A percentile compares a stretch with the other conserved stretches of the same genome.
Conservation (phyloP, 2,113 vertebrate genomes). For the Reinhardtius hippoglossoides region DNA sequence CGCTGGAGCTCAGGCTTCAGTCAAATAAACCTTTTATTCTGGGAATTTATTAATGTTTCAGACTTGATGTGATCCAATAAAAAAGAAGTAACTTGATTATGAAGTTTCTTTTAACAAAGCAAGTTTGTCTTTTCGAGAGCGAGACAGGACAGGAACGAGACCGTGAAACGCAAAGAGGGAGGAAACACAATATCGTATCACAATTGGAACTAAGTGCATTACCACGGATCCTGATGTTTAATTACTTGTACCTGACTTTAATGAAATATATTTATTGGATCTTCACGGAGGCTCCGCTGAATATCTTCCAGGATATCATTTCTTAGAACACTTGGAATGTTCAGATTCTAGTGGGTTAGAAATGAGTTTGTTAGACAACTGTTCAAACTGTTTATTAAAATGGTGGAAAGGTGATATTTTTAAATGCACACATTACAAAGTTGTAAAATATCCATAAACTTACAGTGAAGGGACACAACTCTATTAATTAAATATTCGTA, state of each 20-base stretch:
- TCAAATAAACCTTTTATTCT: constrained; percentile 49
- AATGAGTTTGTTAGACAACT: too few relatives aligned
- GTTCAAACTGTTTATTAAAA: too few relatives aligned
- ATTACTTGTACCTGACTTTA: neutral
- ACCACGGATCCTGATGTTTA: neutral
- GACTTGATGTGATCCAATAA: constrained; percentile 53
- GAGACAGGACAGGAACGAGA: neutral
- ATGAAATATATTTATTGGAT: neutral
- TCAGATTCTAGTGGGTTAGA: too few relatives aligned
- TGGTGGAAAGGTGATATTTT: too few relatives aligned
- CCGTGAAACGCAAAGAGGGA: neutral
- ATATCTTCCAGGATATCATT: neutral
- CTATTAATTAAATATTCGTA: too few relatives aligned
- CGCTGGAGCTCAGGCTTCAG: constrained; percentile 19
- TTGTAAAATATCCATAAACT: neutral
- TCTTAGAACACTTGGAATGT: too few relatives aligned
- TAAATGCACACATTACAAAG: neutral
- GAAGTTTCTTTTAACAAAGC: constrained; percentile 16
- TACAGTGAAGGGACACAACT: too few relatives aligned
- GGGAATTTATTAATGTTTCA: constrained; percentile 54
- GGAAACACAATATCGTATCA: neutral
- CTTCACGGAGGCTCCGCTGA: neutral
- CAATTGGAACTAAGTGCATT: too few relatives aligned
- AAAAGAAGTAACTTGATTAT: constrained; percentile 38
- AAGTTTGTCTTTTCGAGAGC: constrained; percentile 11